Evolutionary conservation across 2,888 invertebrate genomes (phyloP), one percentile per base, ranked within the genome.

Genomic region (Drosophila borealis): DNA sequence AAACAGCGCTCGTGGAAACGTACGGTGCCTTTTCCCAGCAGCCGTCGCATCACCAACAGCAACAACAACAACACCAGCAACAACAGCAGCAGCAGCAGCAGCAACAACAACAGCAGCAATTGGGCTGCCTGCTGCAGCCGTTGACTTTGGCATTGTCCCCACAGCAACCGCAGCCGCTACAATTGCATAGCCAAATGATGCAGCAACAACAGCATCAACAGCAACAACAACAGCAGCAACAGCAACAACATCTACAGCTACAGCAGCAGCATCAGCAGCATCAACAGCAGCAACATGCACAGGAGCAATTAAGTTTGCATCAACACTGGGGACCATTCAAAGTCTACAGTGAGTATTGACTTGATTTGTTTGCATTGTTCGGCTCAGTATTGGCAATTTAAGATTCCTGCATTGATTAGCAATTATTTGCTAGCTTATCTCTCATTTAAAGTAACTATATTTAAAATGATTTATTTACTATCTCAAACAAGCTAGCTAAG

Each of bases 241-340:
- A 75, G 0, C 88, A 88, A 4, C 88, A 85, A 45, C 88, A 82
- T 14, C 82, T 67, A 11, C 82, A 82, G n/a, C 84, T 77, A 33
- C 89, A 83, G 39, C 81, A 76, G 6, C 89, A 80, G 13, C 81
- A 85, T 13, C 88, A 76, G 39, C 88, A 90, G 21, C 84, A 88
- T 5, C 80, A 84, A n/a, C 84, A 88, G 11, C 77, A 78, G 5
- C 80, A 82, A 14, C 82, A 79, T 50, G 45, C 80, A 79, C 89
- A 86, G 66, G 89, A 91, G 81, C 91, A 91, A 89, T 87, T 89
- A 83, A 85, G 82, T 74, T 78, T 78, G 78, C 82, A 90, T 73
- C 90, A 91, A 79, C 92, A 91, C 69, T 91, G 91, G 90, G 92
- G 92, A 69, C 92, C 92, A 74, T 93, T 92, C 88, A 93, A 93